Evolutionary conservation across 92 coral and sea anemone species (phyloP).

Genomic region (Porites cylindrica): DNA sequence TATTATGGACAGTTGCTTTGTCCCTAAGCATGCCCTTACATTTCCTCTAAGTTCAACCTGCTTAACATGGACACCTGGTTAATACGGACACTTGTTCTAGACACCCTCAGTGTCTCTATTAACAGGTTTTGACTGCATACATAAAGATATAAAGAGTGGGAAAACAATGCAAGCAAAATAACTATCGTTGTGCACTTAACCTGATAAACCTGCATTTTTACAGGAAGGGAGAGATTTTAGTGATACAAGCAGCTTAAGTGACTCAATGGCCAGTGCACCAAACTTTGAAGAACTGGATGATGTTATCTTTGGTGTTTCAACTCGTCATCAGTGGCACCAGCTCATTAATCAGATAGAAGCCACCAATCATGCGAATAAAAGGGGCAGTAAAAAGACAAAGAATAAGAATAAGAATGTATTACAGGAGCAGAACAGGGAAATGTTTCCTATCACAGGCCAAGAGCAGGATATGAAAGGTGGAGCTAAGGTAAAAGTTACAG

Average conservation of each 20-base stretch:
- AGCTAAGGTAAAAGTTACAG: neutral
- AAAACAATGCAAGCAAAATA: too few species aligned
- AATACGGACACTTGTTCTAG: too few species aligned
- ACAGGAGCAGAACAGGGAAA: constrained; percentile 13
- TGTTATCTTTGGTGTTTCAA: constrained; percentile 90
- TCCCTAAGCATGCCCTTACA: too few species aligned
- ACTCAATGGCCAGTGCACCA: constrained; percentile 74
- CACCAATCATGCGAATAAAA: constrained; percentile 73
- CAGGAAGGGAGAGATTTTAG: constrained; percentile 90
- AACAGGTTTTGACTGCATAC: too few species aligned
- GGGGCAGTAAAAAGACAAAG: constrained; percentile 3
- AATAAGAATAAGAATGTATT: constrained; percentile 4
- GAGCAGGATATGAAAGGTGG: constrained; percentile 38
- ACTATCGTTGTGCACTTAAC: too few species aligned
- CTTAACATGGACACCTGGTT: too few species aligned
- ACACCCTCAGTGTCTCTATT: too few species aligned
- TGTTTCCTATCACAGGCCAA: neutral
- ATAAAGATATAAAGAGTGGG: too few species aligned
- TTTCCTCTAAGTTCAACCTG: too few species aligned
- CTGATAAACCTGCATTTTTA: neutral
- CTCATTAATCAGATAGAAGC: constrained; percentile 91
- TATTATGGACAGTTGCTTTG: too few species aligned
- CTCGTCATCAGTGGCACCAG: constrained; percentile 96
- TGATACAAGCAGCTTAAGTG: constrained; percentile 83
- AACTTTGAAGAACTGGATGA: constrained; percentile 95